phyloP scores from a whole-genome alignment of 2,797 vertebrate species.

The Morelia viridis region DNA sequence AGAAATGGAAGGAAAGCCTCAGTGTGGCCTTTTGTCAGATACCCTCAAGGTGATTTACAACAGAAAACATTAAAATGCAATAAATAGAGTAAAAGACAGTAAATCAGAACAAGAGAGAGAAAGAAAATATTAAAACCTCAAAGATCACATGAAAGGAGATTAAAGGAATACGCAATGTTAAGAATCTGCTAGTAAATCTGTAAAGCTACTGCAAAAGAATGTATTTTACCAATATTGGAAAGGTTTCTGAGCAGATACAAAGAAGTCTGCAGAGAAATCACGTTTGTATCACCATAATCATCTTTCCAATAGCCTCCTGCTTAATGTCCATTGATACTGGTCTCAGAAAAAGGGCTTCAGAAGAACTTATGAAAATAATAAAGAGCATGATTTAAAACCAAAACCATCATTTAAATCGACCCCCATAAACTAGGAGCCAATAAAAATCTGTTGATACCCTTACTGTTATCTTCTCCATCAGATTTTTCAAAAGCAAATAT shows the following conservation, averaged over 20 bases:
- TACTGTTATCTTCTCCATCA: background rate
- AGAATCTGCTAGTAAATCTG: background rate
- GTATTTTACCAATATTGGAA: background rate
- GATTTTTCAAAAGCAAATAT: background rate
- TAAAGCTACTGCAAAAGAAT: background rate
- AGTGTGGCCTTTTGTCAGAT: background rate
- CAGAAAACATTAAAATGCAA: background rate
- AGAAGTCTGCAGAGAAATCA: background rate
- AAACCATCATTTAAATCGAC: background rate
- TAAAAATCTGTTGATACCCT: background rate
- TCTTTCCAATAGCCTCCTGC: background rate
- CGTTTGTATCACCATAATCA: background rate
- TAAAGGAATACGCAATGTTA: background rate
- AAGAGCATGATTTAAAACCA: background rate
- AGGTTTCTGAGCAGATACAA: background rate
- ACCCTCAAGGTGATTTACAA: background rate
- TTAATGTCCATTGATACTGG: background rate
- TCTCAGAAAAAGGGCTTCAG: background rate
- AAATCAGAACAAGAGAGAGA: background rate
- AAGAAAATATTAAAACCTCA: background rate
- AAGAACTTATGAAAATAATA: background rate
- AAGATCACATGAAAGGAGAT: background rate
- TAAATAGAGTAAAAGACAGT: background rate
- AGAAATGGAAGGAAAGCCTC: background rate
- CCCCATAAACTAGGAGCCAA: background rate